phyloP scores from a whole-genome alignment of 92 coral and sea anemone genomes.

The Paramuricea clavata region DNA sequence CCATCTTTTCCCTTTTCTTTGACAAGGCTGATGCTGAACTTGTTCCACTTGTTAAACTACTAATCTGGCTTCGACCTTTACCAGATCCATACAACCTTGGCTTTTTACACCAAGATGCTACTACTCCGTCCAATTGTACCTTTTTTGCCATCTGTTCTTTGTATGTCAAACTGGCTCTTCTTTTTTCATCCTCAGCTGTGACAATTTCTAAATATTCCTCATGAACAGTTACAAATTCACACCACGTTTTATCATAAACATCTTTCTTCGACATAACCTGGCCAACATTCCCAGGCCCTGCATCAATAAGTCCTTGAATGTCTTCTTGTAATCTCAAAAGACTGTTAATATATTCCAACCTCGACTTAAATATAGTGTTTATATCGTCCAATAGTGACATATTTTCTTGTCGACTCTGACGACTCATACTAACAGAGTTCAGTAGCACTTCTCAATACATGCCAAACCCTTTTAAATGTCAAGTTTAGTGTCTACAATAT shows the following conservation, averaged over 20 bases:
- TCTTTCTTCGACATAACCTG: neutral
- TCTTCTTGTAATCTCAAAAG: conserved; percentile 12
- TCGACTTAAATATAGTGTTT: neutral
- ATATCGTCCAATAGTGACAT: conserved; percentile 10
- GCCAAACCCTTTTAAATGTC: too few relatives aligned
- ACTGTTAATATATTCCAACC: conserved; percentile 27
- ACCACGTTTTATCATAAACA: conserved; percentile 36
- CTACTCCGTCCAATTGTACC: conserved; percentile 14
- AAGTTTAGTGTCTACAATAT: too few relatives aligned
- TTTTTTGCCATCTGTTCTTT: conserved; percentile 52
- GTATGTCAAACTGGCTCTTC: conserved; percentile 12
- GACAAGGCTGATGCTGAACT: neutral
- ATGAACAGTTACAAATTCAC: conserved; percentile 47
- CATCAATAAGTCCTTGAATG: conserved; percentile 27
- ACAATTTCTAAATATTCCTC: conserved; percentile 38
- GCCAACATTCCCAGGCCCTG: conserved; percentile 15
- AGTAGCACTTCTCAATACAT: neutral
- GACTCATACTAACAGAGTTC: neutral
- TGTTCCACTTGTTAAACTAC: neutral
- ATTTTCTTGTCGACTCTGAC: conserved; percentile 7
- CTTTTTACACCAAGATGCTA: conserved; percentile 33
- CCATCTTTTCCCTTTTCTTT: neutral
- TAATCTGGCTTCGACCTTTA: neutral
- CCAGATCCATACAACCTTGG: neutral
- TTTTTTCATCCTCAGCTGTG: neutral